These are phyloP conservation scores for Exocentrus adspersus DNA, from an alignment of 2,888 invertebrate genomes.

Conservation along the genomic window DNA sequence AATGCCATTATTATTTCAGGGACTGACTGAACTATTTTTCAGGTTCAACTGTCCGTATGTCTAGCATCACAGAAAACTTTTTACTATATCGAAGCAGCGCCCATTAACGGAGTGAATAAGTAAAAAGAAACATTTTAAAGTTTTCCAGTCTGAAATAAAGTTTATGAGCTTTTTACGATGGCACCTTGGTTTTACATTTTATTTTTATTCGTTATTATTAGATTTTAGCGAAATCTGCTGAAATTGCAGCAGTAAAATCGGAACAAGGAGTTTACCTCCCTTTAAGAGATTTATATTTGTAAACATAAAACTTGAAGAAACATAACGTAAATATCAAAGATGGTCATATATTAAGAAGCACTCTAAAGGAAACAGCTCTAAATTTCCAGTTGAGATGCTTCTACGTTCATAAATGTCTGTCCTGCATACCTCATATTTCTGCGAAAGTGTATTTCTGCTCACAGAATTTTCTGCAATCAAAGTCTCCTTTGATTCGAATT, in stretches of 20 bases:
- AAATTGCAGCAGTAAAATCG: slow-evolving; percentile 39
- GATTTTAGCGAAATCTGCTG: slow-evolving; percentile 10
- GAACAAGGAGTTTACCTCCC: slow-evolving; percentile 30
- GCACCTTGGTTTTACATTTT: background rate
- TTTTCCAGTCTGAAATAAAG: slow-evolving; percentile 1
- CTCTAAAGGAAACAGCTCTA: slow-evolving; percentile 30
- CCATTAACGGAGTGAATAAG: too few relatives aligned
- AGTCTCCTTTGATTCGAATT: slow-evolving; percentile 1
- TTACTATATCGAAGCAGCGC: too few relatives aligned
- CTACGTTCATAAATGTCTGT: slow-evolving; percentile 4
- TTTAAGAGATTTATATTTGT: slow-evolving; percentile 39
- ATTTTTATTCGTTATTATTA: slow-evolving; percentile 12
- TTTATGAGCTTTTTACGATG: background rate
- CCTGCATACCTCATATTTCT: background rate
- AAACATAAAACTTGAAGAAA: slow-evolving; percentile 39
- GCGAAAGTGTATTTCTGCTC: slow-evolving; percentile 6
- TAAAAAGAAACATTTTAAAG: too few relatives aligned
- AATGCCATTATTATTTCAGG: too few relatives aligned
- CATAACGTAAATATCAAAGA: slow-evolving; percentile 43
- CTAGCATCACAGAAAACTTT: too few relatives aligned
- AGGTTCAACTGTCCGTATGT: too few relatives aligned
- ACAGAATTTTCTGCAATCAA: slow-evolving; percentile 16
- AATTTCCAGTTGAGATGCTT: slow-evolving; percentile 25
- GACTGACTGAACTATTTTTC: too few relatives aligned
- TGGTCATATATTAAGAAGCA: slow-evolving; percentile 36